phyloP scores from a whole-genome alignment of 2,113 vertebrate species.

The Ctenomys sociabilis region DNA sequence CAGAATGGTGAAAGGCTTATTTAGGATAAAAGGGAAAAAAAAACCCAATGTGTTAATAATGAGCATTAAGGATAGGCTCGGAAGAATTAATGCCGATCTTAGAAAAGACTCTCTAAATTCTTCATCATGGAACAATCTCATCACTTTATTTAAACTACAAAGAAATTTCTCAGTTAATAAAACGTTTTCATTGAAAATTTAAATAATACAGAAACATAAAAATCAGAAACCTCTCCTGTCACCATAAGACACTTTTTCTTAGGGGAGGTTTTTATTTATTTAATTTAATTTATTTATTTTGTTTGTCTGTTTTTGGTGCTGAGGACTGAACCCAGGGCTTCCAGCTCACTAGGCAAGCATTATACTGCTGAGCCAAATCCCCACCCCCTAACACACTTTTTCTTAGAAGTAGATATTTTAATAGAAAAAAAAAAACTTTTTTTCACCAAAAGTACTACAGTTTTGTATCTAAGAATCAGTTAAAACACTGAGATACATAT shows the following conservation, averaged over 20 bases:
- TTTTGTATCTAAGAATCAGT: background rate
- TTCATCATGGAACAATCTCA: background rate
- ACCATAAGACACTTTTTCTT: background rate
- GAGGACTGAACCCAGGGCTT: too few relatives aligned
- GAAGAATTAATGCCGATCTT: background rate
- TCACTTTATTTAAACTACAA: background rate
- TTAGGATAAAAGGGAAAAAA: background rate
- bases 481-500: background rate
- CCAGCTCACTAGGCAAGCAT: too few relatives aligned
- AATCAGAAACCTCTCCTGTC: background rate
- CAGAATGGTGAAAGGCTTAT: background rate
- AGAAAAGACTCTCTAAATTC: background rate
- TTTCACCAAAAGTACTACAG: background rate
- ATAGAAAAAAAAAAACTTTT: background rate
- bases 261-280: too few relatives aligned
- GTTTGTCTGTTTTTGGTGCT: too few relatives aligned
- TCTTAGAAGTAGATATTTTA: background rate
- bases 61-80: background rate
- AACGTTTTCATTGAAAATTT: background rate
- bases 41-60: background rate
- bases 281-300: too few relatives aligned
- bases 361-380: too few relatives aligned
- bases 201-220: background rate
- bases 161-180: background rate
- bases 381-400: background rate